These are phyloP conservation scores for Diadumene lineata DNA, from an alignment of 92 coral and sea anemone species.

Conservation along the genomic window DNA sequence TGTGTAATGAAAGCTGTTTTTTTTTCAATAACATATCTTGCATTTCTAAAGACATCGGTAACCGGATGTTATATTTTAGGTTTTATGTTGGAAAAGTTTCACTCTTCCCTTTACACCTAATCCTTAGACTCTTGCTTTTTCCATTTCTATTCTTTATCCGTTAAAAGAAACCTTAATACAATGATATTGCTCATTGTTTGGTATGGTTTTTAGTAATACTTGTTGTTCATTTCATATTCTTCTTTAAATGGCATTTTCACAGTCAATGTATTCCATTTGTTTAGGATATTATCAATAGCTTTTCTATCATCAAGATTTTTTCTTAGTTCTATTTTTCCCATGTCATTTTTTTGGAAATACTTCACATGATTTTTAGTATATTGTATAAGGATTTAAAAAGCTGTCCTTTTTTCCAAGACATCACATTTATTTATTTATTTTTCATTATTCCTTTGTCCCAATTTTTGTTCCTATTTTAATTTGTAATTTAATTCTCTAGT, in stretches of 20 bases:
- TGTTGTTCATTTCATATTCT: conserved; percentile 5
- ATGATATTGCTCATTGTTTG: background rate
- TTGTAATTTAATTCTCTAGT: no score
- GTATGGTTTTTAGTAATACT: background rate
- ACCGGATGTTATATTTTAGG: conserved; percentile 7
- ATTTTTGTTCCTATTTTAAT: no score
- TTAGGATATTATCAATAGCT: no score
- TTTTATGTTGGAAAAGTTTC: background rate
- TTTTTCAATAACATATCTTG: background rate
- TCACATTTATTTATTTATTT: no score
- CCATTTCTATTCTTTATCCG: background rate
- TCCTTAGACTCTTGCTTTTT: background rate
- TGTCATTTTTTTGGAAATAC: no score
- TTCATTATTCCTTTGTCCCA: no score
- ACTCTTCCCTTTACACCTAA: background rate
- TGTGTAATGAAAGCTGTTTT: background rate
- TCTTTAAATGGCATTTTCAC: background rate
- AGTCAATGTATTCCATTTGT: no score
- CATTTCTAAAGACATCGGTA: background rate
- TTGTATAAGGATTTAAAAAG: no score
- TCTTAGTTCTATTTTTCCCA: no score
- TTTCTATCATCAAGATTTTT: no score
- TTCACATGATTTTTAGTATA: no score
- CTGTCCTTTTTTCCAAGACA: no score
- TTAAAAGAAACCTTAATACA: background rate